Base-by-base conservation (phyloP, 2,888 invertebrate species). In the Noctua janthe region DNA sequence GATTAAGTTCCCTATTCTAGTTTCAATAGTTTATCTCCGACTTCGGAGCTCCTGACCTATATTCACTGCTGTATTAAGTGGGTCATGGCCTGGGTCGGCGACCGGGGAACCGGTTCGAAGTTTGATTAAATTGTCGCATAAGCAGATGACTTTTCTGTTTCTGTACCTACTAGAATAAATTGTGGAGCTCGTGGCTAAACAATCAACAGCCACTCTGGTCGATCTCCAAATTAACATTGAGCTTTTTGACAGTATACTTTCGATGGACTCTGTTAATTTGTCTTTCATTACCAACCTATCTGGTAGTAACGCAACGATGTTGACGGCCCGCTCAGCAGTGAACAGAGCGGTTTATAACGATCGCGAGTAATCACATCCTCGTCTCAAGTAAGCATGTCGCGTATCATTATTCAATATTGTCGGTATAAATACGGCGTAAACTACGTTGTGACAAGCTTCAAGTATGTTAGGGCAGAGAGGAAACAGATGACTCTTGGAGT, bases 341-440 rank as follows among this genome's bases (percentile, higher is more conserved):
- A 69, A 82, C 43, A 67, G n/a, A 29, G 64, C 29, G 67, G 71
- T 74, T 84, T 81, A 56, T 62, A 74, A 71, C 56, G 43, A 72
- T 39, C 56, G 35, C 71, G 23, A 51, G 43, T 82, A 86, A 77
- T 78, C 29, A 56, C 77, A 82, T 77, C 79, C 80, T 67, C 51
- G 56, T 20, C 15, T 51, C 15, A 49, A 74, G 64, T 74, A 69
- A 86, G 43, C 64, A 74, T 62, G 23, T 17, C n/a, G 39, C 39
- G 5, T 59, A 71, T 64, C 51, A 56, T 47, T 74, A 64, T 49
- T 35, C 35, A 23, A 56, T 67, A 75, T 49, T 67, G 49, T 43
- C 15, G 70, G 29, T 51, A 29, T 56, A 72, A 62, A 78, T 35
- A 39, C 23, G n/a, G 47, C 23, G 64, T 56, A 35, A 62, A 75